Base-by-base conservation (phyloP, 2,113 vertebrate genomes). In the Paramisgurnus dabryanus region DNA sequence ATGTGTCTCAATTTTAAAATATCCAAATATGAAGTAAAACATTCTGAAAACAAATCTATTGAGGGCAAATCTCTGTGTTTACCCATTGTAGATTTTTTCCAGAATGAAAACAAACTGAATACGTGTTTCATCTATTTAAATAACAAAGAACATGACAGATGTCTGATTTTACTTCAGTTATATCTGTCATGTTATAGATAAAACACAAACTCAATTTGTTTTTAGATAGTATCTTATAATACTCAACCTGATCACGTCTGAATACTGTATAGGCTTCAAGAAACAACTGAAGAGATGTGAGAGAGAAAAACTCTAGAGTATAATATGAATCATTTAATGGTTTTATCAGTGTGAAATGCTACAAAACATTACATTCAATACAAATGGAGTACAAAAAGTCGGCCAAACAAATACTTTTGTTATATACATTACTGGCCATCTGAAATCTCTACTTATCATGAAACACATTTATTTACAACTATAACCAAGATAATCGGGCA, bases 1-100 rank as follows among this genome's bases (percentile, higher is more conserved):
- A 92, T 50, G 49, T 80, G 86, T 93, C 92, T 90, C 27, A 34
- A 95, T 91, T 94, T 92, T 90, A 94, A 92, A 43, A 94, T 92
- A 92, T 95, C 93, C 92, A 94, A 96, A 91, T 94, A 89, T 67
- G 87, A 95, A 94, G 92, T 94, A 95, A 94, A 95, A 95, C 94
- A 93, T 91, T 93, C 95, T 82, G 82, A 66, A 90, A 94, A 34
- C 27, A 97, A 96, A 95, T 94, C 93, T 94, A 86, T 83, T 34
- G 27, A 1, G 27, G 27, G 3, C 27, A 34, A 1, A 34, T 34
- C 27, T 34, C 27, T 34, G 27, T 34, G 27, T 22, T 22, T 0
- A 22, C 22, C 22, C 22, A 22, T 22, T 22, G 22, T 34, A 34
- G 27, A 34, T 34, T 34, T 34, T 34, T 34, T 34, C 27, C 27